Conservation (phyloP, 1,140 invertebrate genomes). For the Diorhabda elongata region DNA sequence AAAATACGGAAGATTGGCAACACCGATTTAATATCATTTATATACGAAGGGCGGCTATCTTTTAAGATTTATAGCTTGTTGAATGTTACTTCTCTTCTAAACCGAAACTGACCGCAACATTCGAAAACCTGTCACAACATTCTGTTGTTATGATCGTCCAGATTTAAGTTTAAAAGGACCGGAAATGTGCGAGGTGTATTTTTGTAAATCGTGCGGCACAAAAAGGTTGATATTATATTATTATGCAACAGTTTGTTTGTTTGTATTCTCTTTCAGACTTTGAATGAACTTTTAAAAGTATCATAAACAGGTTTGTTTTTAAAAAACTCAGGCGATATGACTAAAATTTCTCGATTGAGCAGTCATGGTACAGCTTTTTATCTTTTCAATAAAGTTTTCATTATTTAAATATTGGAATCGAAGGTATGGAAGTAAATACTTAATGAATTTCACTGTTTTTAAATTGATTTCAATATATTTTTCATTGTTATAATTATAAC, state of each 20-base stretch:
- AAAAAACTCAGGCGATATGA: no score
- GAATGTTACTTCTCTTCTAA: conserved; percentile 2
- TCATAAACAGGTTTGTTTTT: no score
- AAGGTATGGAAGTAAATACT: no score
- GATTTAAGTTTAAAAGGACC: conserved; percentile 4
- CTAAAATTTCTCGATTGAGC: no score
- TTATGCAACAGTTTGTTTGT: background rate
- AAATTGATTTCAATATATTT: no score
- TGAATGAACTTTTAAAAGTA: no score
- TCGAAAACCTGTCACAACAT: conserved; percentile 21
- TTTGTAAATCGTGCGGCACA: conserved; percentile 5
- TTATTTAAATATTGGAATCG: no score
- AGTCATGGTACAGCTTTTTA: no score
- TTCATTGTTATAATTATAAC: no score
- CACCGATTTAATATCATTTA: background rate
- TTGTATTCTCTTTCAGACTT: no score
- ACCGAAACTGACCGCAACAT: conserved; percentile 19
- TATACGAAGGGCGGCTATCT: background rate
- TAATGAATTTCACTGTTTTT: no score
- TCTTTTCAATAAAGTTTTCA: no score
- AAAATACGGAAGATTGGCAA: background rate
- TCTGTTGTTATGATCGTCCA: conserved; percentile 1
- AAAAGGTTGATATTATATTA: background rate
- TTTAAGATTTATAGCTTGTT: conserved; percentile 17
- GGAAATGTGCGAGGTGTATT: conserved; percentile 19